phyloP scores from a whole-genome alignment of 2,797 vertebrate species.

The Knipowitschia caucasica region DNA sequence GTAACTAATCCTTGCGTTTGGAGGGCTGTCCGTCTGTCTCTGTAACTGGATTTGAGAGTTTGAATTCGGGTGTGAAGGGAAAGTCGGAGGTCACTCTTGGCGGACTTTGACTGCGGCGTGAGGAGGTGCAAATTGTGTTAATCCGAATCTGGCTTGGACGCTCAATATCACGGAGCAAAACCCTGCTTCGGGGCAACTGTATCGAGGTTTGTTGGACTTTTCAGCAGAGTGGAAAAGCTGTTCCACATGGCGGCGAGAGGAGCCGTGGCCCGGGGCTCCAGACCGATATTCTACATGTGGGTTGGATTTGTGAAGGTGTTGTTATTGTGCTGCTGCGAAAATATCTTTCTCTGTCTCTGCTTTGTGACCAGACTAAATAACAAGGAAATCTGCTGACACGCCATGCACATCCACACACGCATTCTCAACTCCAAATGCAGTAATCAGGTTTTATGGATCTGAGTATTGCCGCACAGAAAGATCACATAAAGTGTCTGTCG shows the following conservation, averaged over 20 bases:
- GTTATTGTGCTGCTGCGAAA: slow-evolving; percentile 58
- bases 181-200: slow-evolving; percentile 46
- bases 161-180: slow-evolving; percentile 40
- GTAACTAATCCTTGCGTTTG: slow-evolving; percentile 52
- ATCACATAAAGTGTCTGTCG: neutral
- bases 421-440: slow-evolving; percentile 7
- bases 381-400: slow-evolving; percentile 20
- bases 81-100: slow-evolving; percentile 39
- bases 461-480: slow-evolving; percentile 1
- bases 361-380: slow-evolving; percentile 67
- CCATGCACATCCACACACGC: slow-evolving; percentile 2
- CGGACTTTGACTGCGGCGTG: slow-evolving; percentile 41
- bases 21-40: slow-evolving; percentile 21
- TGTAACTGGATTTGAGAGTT: slow-evolving; percentile 31
- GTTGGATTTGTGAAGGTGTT: slow-evolving; percentile 76
- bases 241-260: slow-evolving; percentile 66
- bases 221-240: slow-evolving; percentile 71
- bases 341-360: slow-evolving; percentile 48
- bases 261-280: slow-evolving; percentile 58
- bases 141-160: slow-evolving; percentile 71
- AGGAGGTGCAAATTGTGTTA: slow-evolving; percentile 76
- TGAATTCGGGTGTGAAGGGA: slow-evolving; percentile 49
- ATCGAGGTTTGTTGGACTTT: slow-evolving; percentile 45
- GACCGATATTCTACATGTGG: slow-evolving; percentile 70
- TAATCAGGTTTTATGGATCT: slow-evolving; percentile 4